These are phyloP conservation scores for Leptinotarsa rubiginosa DNA, from an alignment of 2,888 invertebrate species.

Conservation along the genomic window DNA sequence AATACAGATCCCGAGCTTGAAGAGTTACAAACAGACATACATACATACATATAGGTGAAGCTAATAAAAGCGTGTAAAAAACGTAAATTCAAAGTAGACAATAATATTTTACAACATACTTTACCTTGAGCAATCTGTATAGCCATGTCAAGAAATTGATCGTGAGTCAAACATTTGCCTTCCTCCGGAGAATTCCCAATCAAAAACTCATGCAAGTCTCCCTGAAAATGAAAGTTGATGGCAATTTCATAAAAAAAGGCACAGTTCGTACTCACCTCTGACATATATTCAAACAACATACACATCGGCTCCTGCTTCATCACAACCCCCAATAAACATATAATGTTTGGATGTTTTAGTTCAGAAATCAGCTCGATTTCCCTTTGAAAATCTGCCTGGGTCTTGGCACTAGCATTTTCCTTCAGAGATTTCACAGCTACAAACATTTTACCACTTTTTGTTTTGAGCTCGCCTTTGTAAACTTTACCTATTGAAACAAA, in stretches of 20 bases:
- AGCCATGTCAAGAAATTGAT: conserved; percentile 91
- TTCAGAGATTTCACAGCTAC: conserved; percentile 96
- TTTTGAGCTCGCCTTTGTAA: conserved; percentile 89
- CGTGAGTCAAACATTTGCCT: conserved; percentile 80
- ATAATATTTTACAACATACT: background rate
- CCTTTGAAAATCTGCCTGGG: conserved; percentile 90
- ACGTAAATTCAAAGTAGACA: no score
- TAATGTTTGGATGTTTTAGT: conserved; percentile 94
- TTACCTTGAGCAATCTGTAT: conserved; percentile 83
- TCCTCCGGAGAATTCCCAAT: conserved; percentile 90
- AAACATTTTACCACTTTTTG: conserved; percentile 77
- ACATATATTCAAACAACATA: conserved; percentile 98
- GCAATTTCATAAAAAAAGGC: no score
- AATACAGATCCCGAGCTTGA: no score
- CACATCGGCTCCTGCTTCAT: conserved; percentile 90
- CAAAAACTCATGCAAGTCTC: conserved; percentile 96
- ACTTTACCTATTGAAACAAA: conserved; percentile 76
- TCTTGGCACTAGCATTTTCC: conserved; percentile 91
- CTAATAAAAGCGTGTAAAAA: no score
- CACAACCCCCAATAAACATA: conserved; percentile 93
- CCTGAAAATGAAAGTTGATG: conserved; percentile 67
- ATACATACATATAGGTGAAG: no score
- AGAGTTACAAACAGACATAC: no score
- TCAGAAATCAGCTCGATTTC: conserved; percentile 96
- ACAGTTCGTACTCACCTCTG: conserved; percentile 67